Evolutionary conservation across 2,888 invertebrate species (phyloP), one percentile per base, ranked within the genome.

Genomic region (Andrena praecox): DNA sequence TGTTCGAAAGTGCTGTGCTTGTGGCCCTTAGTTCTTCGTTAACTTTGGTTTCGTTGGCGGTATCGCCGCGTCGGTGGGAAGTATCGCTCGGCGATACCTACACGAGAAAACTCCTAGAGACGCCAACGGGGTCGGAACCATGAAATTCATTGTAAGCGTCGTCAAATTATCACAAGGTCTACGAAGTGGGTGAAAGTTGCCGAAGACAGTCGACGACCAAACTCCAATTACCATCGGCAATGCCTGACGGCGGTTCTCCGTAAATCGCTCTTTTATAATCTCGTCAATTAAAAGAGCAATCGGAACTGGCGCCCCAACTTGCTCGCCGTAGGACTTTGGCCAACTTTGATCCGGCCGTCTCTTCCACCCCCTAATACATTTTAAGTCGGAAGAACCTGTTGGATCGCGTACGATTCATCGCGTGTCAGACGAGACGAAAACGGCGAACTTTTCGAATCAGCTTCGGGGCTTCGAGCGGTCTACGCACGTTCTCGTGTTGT

Each of bases 271-370:
- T 83, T 82, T 85, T 77, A 75, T 74, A 78, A 79, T 77, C 74
- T 70, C 69, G 63, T 70, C 87, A 63, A 88, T 89, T 87, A 85
- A 87, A 84, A 85, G 89, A 86, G 87, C 84, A 88, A 86, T 82
- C 80, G 84, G 64, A 86, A 78, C 84, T 84, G 82, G 68, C 56
- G 52, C 64, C 24, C 33, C 54, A 72, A 73, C 64, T 85, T 70
- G 42, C 27, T 35, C 48, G 54, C 60, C 50, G 54, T 29, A 69
- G 69, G 80, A 85, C 80, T 87, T 83, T 56, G 63, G 70, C 82
- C 72, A 83, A 88, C 76, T 87, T 88, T 74, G 70, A 84, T 87
- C 82, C 52, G 72, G 64, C 68, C 77, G 67, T 31, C 64, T 24
- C 42, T 56, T 72, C 64, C 50, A n/a, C 62, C 42, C 64, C 75